These are phyloP conservation scores for Antrozous pallidus DNA, from an alignment of 2,797 vertebrate genomes.

Conservation along the genomic window DNA sequence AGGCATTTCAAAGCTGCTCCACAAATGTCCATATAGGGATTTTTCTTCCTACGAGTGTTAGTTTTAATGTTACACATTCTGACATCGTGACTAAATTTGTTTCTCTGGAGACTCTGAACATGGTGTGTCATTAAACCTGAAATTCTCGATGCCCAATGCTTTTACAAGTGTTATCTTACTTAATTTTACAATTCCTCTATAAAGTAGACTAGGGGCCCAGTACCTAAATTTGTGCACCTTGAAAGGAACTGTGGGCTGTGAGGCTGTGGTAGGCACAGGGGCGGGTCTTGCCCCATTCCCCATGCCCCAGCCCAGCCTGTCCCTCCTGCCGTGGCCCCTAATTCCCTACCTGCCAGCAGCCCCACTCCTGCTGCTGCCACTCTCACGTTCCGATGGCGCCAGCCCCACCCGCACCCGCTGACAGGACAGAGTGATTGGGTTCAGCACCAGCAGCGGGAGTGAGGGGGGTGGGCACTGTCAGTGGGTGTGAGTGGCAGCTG, in stretches of 20 bases:
- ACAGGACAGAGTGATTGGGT: too few species aligned
- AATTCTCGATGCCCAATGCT: not conserved
- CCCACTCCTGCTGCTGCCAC: too few species aligned
- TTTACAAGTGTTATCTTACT: not conserved
- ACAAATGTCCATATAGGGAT: not conserved
- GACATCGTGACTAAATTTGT: not conserved
- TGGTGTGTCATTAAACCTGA: slow-evolving; percentile 24
- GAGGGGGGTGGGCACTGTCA: accelerated
- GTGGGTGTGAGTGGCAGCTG: too few species aligned
- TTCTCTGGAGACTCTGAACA: slow-evolving; percentile 8
- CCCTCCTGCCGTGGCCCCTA: too few species aligned
- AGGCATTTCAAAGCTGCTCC: not conserved
- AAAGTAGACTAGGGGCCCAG: not conserved
- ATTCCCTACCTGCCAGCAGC: too few species aligned
- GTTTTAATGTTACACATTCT: not conserved
- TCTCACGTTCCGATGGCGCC: too few species aligned
- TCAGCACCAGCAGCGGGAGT: too few species aligned
- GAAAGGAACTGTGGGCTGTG: too few species aligned
- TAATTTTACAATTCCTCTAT: not conserved
- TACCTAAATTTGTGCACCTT: too few species aligned
- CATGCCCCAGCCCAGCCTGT: accelerated
- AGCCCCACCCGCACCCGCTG: too few species aligned
- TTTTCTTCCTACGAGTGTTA: not conserved
- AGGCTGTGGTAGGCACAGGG: too few species aligned
- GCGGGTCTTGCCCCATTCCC: too few species aligned